Evolutionary conservation across 2,888 invertebrate genomes (phyloP), one percentile per base, ranked within the genome.

Genomic region (Caradrina clavipalpis): DNA sequence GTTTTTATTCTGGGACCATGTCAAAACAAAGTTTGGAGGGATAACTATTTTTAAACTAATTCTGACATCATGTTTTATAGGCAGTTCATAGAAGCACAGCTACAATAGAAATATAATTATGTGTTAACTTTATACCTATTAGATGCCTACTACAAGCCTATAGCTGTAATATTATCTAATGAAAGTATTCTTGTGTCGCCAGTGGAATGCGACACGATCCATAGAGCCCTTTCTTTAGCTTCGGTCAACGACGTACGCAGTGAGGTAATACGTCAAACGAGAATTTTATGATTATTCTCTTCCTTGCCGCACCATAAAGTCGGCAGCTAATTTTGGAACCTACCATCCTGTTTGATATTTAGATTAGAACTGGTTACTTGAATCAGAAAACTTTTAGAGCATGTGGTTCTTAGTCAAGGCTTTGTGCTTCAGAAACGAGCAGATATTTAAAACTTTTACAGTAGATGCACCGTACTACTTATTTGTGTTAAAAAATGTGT

Each of bases 261-360:
- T 84, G 73, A 76, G 71, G 76, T 74, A 78, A 78, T 85, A 80
- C 82, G 78, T 78, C 75, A 79, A 81, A 78, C 76, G 54, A 62
- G 68, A 73, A 67, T 77, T 86, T 87, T 86, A 87, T 81, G 84
- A 84, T 61, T 66, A 54, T 66, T 69, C 76, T 72, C 70, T 78
- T 72, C 66, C 73, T 69, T 60, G 42, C 63, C 58, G 63, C 70
- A 50, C 22, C 64, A 50, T 75, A 76, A 80, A 78, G 55, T 74
- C 53, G 71, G 54, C 35, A 63, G 66, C 76, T 81, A 77, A 82
- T 79, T 82, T 78, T 72, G 70, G 82, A 80, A 59, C 64, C 53
- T 35, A 61, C 68, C 80, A 82, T 84, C 80, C 80, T 78, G 80
- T 76, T 79, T 65, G 31, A 58, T 47, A 47, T 76, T 70, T 58